Evolutionary conservation across 1,140 invertebrate genomes (phyloP).

Genomic region (Heliconius eleuchia): DNA sequence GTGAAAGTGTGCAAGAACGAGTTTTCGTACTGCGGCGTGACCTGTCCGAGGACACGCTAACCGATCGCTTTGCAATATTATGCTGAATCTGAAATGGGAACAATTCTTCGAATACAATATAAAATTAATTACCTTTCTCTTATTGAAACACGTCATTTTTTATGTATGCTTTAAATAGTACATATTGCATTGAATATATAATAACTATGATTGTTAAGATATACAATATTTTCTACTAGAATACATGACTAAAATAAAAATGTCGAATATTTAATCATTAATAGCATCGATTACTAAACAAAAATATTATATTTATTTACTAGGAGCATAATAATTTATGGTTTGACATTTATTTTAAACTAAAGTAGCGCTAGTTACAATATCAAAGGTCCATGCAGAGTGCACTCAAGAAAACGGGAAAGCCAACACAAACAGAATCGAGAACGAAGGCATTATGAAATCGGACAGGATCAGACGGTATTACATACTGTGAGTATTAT

Average conservation of each 20-base stretch:
- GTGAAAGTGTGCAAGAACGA: slow-evolving; percentile 77
- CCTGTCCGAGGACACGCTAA: slow-evolving; percentile 70
- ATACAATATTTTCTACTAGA: too few species aligned
- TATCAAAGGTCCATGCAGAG: slow-evolving; percentile 21
- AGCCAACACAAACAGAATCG: slow-evolving; percentile 52
- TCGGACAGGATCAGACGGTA: slow-evolving; percentile 48
- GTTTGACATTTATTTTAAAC: neutral
- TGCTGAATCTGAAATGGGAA: slow-evolving; percentile 50
- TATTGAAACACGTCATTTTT: too few species aligned
- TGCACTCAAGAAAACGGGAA: slow-evolving; percentile 21
- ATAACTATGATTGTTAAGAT: too few species aligned
- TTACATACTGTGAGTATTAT: slow-evolving; percentile 49
- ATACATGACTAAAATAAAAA: too few species aligned
- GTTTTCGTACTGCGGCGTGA: slow-evolving; percentile 73
- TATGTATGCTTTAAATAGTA: too few species aligned
- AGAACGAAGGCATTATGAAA: slow-evolving; percentile 55
- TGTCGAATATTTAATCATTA: neutral
- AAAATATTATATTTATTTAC: neutral
- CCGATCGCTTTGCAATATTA: slow-evolving; percentile 54
- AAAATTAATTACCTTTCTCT: neutral
- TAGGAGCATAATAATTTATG: neutral
- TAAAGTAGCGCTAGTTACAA: slow-evolving; percentile 1
- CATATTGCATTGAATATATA: too few species aligned
- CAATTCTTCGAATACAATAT: slow-evolving; percentile 23
- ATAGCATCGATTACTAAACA: neutral